These are phyloP conservation scores for Endomychus coccineus DNA, from an alignment of 2,888 invertebrate genomes.

Conservation along the genomic window DNA sequence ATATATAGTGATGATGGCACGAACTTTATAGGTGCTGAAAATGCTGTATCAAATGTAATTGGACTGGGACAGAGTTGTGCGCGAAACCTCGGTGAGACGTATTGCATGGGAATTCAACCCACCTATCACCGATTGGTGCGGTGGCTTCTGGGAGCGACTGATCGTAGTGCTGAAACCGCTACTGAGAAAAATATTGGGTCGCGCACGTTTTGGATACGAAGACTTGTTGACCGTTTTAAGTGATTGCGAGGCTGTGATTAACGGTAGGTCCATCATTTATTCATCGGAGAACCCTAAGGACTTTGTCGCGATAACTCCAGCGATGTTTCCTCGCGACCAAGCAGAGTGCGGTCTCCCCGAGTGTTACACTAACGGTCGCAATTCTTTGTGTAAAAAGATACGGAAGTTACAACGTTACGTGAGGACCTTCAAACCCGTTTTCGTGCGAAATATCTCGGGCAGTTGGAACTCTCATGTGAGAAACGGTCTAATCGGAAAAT, in stretches of 20 bases:
- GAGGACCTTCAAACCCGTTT: slow-evolving; percentile 22
- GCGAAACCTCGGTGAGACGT: too few relatives aligned
- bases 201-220: slow-evolving; percentile 26
- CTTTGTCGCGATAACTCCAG: slow-evolving; percentile 20
- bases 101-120: slow-evolving; percentile 32
- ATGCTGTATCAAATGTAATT: too few relatives aligned
- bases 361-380: slow-evolving; percentile 18
- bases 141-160: slow-evolving; percentile 42
- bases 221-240: slow-evolving; percentile 25
- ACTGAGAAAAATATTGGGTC: slow-evolving; percentile 34
- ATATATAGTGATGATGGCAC: too few relatives aligned
- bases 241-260: slow-evolving; percentile 33
- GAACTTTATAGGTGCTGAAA: too few relatives aligned
- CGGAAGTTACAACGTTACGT: slow-evolving; percentile 20
- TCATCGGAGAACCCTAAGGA: slow-evolving; percentile 16
- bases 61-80: too few relatives aligned
- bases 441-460: slow-evolving; percentile 22
- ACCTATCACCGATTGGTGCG: too few relatives aligned
- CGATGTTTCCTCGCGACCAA: slow-evolving; percentile 27
- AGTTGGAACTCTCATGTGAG: slow-evolving; percentile 11
- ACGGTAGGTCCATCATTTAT: slow-evolving; percentile 28
- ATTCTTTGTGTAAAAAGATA: slow-evolving; percentile 16
- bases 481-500: slow-evolving; percentile 9
- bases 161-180: slow-evolving; percentile 36
- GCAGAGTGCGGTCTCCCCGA: slow-evolving; percentile 20